These are phyloP conservation scores for Periplaneta americana DNA, from an alignment of 1,140 invertebrate species.

Conservation along the genomic window DNA sequence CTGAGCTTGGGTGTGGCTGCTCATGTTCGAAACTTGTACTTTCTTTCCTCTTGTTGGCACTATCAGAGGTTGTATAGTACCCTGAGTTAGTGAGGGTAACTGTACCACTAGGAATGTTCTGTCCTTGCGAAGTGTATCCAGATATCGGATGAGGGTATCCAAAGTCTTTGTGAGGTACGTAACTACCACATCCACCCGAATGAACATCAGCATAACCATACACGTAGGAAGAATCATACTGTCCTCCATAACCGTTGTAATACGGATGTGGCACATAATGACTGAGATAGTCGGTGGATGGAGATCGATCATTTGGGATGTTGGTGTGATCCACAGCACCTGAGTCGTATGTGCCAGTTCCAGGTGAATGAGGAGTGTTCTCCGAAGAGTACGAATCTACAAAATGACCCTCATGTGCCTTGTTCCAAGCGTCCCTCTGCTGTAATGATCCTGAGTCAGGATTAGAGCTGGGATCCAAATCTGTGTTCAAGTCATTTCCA, in stretches of 20 bases:
- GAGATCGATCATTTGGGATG: slow-evolving; percentile 13
- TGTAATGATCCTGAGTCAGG: background rate
- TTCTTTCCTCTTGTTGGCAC: slow-evolving; percentile 45
- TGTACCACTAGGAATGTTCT: slow-evolving; percentile 19
- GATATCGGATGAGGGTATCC: slow-evolving; percentile 25
- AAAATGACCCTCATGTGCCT: slow-evolving; percentile 14
- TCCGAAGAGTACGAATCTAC: slow-evolving; percentile 12
- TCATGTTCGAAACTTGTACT: slow-evolving; percentile 64
- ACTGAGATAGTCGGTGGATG: slow-evolving; percentile 17
- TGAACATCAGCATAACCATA: slow-evolving; percentile 23
- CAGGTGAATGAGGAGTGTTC: slow-evolving; percentile 13
- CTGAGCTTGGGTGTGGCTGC: slow-evolving; percentile 49
- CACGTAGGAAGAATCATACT: slow-evolving; percentile 28
- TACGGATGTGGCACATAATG: slow-evolving; percentile 14
- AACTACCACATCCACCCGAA: background rate
- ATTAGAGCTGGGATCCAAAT: background rate
- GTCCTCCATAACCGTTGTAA: slow-evolving; percentile 14
- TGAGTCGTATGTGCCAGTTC: slow-evolving; percentile 13
- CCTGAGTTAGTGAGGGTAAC: slow-evolving; percentile 12
- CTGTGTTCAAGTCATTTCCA: slow-evolving; percentile 17
- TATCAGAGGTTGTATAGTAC: slow-evolving; percentile 13
- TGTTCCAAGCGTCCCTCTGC: slow-evolving; percentile 18
- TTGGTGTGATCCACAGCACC: slow-evolving; percentile 9
- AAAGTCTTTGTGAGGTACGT: slow-evolving; percentile 23
- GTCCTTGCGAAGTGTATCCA: slow-evolving; percentile 29